A percentile compares a stretch with the other conserved stretches of the same genome.
phyloP scores from a whole-genome alignment of 2,113 vertebrate genomes.

The Raja brachyura region DNA sequence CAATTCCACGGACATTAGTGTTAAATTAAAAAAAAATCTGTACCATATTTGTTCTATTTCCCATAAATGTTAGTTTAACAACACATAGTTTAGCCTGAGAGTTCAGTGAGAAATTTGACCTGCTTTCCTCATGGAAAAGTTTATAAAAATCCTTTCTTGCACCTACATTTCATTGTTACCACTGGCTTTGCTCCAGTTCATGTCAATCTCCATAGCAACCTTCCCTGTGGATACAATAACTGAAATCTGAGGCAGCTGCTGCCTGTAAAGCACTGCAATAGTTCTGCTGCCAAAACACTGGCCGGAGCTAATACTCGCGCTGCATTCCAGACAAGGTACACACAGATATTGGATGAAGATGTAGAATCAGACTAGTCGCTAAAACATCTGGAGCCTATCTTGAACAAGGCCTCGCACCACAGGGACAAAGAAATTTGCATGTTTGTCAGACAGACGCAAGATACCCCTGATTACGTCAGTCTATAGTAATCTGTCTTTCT shows the following conservation, averaged over 20 bases:
- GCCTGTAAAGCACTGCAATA: slow-evolving; percentile 13
- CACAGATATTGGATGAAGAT: slow-evolving; percentile 15
- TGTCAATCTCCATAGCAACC: slow-evolving; percentile 31
- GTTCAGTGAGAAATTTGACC: not conserved
- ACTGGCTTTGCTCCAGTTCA: slow-evolving; percentile 25
- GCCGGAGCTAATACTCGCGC: slow-evolving; percentile 12
- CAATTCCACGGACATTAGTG: not conserved
- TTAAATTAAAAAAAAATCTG: not conserved
- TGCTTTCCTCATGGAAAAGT: slow-evolving; percentile 6
- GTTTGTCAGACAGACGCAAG: slow-evolving; percentile 37
- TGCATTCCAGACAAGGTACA: slow-evolving; percentile 36
- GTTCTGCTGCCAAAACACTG: slow-evolving; percentile 23
- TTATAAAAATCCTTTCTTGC: not conserved
- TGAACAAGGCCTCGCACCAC: slow-evolving; percentile 5
- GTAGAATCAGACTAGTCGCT: slow-evolving; percentile 30
- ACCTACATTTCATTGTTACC: slow-evolving; percentile 16
- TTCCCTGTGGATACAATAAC: slow-evolving; percentile 33
- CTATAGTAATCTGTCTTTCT: slow-evolving; percentile 24
- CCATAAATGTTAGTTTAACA: not conserved
- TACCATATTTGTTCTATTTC: not conserved
- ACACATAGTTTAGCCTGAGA: not conserved
- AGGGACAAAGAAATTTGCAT: slow-evolving; percentile 34
- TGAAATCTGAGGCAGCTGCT: slow-evolving; percentile 33
- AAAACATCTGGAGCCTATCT: slow-evolving; percentile 39
- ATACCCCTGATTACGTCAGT: slow-evolving; percentile 23